phyloP scores from a whole-genome alignment of 2,888 invertebrate genomes.

The Euplexia lucipara region DNA sequence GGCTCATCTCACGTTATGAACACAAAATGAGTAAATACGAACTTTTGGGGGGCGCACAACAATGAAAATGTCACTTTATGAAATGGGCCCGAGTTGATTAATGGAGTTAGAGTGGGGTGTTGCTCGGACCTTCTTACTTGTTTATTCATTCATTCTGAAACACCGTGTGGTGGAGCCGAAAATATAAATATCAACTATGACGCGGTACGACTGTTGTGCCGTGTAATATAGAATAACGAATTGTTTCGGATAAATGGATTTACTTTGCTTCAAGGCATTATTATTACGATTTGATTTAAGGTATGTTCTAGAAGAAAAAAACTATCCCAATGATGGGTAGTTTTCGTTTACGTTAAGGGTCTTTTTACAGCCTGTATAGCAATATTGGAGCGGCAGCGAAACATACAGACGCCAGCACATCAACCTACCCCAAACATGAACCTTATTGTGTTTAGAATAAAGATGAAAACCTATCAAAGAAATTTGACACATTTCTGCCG shows the following conservation, averaged over 20 bases:
- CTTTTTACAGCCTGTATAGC: too few species aligned
- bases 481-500: too few species aligned
- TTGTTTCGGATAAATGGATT: constrained; percentile 40
- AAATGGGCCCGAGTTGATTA: constrained; percentile 87
- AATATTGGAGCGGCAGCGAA: too few species aligned
- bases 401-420: too few species aligned
- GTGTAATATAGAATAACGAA: constrained; percentile 45
- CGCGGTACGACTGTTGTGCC: constrained; percentile 31
- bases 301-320: constrained; percentile 1
- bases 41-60: constrained; percentile 82
- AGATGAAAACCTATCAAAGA: too few species aligned
- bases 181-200: constrained; percentile 71
- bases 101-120: constrained; percentile 81
- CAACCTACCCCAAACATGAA: too few species aligned
- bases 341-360: too few species aligned
- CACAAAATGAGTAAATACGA: constrained; percentile 84
- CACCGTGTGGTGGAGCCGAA: constrained; percentile 61
- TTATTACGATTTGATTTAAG: constrained; percentile 15
- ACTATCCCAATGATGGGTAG: too few species aligned
- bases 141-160: constrained; percentile 79
- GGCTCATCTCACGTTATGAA: constrained; percentile 76
- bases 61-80: constrained; percentile 90
- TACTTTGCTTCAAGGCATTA: constrained; percentile 24
- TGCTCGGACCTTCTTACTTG: constrained; percentile 81
- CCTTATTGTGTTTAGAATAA: too few species aligned